Percentiles rank a stretch among this genome's conserved stretches.
Evolutionary conservation across 2,113 vertebrate genomes (phyloP).

Genomic region (Petaurus breviceps): DNA sequence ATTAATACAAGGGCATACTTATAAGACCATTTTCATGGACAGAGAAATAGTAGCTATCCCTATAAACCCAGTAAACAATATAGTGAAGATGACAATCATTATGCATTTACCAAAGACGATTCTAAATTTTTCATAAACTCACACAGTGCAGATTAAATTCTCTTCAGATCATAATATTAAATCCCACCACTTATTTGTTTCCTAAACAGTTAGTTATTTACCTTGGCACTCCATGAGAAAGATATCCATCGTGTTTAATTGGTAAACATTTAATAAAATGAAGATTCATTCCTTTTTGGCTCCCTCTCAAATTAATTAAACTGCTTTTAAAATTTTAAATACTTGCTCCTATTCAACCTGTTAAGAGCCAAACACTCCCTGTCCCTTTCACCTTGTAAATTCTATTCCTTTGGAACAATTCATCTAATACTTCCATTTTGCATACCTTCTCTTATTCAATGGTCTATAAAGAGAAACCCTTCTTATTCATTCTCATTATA

Average conservation of each 20-base stretch:
- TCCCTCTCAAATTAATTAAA: not conserved
- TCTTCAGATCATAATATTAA: not conserved
- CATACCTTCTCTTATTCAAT: conserved; percentile 4
- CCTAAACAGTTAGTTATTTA: conserved; percentile 4
- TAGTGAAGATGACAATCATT: not conserved
- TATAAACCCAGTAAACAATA: not conserved
- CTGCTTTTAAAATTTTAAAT: not conserved
- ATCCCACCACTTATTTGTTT: not conserved
- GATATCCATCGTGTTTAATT: not conserved
- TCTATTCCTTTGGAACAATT: conserved; percentile 20
- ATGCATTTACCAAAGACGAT: not conserved
- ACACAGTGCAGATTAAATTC: not conserved
- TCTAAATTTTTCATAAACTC: not conserved
- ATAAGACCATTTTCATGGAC: not conserved
- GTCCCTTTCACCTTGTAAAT: not conserved
- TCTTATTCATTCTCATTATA: conserved; percentile 55
- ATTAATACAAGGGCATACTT: not conserved
- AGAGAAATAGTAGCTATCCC: not conserved
- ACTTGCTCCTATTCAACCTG: not conserved
- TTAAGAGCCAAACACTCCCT: not conserved
- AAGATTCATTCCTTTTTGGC: not conserved
- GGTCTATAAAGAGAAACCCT: not conserved
- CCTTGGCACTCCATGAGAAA: conserved; percentile 11
- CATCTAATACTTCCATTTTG: not conserved
- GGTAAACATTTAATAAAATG: not conserved